A percentile compares a stretch with the other conserved stretches of the same genome.
Conservation (phyloP, 1,140 invertebrate genomes). For the Solen grandis region DNA sequence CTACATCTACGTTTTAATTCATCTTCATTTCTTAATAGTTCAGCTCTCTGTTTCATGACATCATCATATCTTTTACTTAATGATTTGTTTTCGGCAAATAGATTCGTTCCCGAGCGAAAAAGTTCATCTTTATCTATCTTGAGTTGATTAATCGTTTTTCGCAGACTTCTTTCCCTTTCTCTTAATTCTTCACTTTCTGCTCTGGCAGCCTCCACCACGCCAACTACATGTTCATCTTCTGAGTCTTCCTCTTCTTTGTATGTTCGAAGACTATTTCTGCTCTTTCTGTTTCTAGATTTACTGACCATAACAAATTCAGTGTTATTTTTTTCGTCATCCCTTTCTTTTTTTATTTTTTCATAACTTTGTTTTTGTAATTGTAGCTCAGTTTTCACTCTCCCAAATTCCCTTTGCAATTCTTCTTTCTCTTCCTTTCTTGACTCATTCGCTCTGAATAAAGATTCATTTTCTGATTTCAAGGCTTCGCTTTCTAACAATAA, state of each 20-base stretch:
- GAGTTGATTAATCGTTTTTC: slow-evolving; percentile 27
- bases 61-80: slow-evolving; percentile 25
- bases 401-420: slow-evolving; percentile 47
- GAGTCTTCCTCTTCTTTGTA: slow-evolving; percentile 48
- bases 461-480: slow-evolving; percentile 51
- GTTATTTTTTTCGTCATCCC: slow-evolving; percentile 46
- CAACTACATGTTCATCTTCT: slow-evolving; percentile 42
- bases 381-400: slow-evolving; percentile 28
- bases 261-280: background rate
- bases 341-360: slow-evolving; percentile 39
- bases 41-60: slow-evolving; percentile 13
- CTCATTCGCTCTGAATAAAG: slow-evolving; percentile 48
- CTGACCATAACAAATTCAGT: slow-evolving; percentile 52
- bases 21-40: slow-evolving; percentile 30
- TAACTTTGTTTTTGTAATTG: slow-evolving; percentile 36
- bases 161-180: slow-evolving; percentile 18
- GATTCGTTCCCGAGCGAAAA: slow-evolving; percentile 41
- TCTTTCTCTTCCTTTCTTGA: slow-evolving; percentile 46
- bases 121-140: slow-evolving; percentile 50
- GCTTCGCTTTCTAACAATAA: slow-evolving; percentile 50
- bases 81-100: slow-evolving; percentile 45
- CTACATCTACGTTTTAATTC: slow-evolving; percentile 35
- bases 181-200: slow-evolving; percentile 28
- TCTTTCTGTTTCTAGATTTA: slow-evolving; percentile 18
- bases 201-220: slow-evolving; percentile 29